Evolutionary conservation across 2,888 invertebrate genomes (phyloP), one percentile per base, ranked within the genome.

Genomic region (Sesia apiformis): DNA sequence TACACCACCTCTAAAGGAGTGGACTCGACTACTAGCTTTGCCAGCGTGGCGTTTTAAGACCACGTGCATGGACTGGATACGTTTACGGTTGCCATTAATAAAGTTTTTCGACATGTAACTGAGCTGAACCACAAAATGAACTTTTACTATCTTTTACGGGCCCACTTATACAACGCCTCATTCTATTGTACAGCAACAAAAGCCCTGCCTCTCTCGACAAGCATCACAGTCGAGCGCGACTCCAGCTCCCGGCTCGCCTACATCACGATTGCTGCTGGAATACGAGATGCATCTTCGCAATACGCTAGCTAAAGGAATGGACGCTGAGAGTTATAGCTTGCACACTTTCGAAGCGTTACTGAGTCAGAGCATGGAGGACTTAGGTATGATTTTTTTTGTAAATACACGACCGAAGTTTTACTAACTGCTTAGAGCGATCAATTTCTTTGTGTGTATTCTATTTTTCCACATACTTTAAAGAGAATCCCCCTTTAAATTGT

Each of bases 281-380:
- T 97, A 97, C 73, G 97, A 97, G 89, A 96, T 96, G 95, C 97
- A 97, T 79, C 91, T 97, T 56, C 91, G 97, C 60, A 97, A 97
- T 77, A 97, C 97, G 0, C 88, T 97, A 60, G 97, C 97, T 61
- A 97, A 97, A 81, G 97, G 97, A 63, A 96, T 97, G 96, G 97
- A 97, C 72, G 97, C 97, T 4, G 97, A 97, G 84, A 97, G 97
- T 78, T 97, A 97, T 84, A 97, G 97, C 78, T 90, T 97, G 64
- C 97, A 97, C 76, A 97, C 97, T 1, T 97, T 97, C 73, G 97
- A 97, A 85, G 97, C 97, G 56, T 90, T 97, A 58, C 91, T 97
- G 60, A 96, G 96, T 54, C 97, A 97, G 85, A 97, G 97, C 87
- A 97, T 97, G 96, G 97, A 97, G 84, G 97, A 97, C 89, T 91